Evolutionary conservation across 2,113 vertebrate species (phyloP), one percentile per base, ranked within the genome.

Genomic region (Pelobates fuscus): DNA sequence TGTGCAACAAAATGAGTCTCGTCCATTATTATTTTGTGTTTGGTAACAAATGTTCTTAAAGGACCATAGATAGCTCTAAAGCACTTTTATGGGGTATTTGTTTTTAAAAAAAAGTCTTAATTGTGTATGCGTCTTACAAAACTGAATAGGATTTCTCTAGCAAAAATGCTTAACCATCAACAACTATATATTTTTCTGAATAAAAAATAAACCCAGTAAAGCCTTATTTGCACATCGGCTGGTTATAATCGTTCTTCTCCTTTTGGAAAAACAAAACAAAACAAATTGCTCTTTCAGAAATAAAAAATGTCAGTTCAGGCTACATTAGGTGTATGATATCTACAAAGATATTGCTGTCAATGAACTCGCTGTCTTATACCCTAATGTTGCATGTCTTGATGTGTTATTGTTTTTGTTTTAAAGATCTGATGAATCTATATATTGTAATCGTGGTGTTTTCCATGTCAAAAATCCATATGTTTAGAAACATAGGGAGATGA

Each of bases 401-500:
- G 82, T 94, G 89, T 89, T 88, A 95, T 93, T 88, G 89, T 88
- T 94, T 94, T 91, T 92, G 85, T 94, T 94, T 94, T 89, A 83
- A 93, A 91, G 85, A 92, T 89, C 88, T 93, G 83, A 88, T 92
- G 90, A 86, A 92, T 92, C 89, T 97, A 91, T 95, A 91, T 93
- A 93, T 95, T 91, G 93, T 96, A 92, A 92, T 90, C 89, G 93
- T 96, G 92, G 86, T 94, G 90, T 93, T 95, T 94, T 93, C 90
- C 90, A 89, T 96, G 93, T 93, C 92, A 84, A 89, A 89, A 89
- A 89, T 94, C 88, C 85, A 87, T 93, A 84, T 91, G 84, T 92
- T 80, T 85, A 85, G 58, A 73, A 87, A 83, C 82, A 74, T 55
- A 82, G 66, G 43, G 78, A 81, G 81, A 84, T 72, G 59, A 86